Conservation (phyloP, 1,140 invertebrate species). For the Subanguina moxae region DNA sequence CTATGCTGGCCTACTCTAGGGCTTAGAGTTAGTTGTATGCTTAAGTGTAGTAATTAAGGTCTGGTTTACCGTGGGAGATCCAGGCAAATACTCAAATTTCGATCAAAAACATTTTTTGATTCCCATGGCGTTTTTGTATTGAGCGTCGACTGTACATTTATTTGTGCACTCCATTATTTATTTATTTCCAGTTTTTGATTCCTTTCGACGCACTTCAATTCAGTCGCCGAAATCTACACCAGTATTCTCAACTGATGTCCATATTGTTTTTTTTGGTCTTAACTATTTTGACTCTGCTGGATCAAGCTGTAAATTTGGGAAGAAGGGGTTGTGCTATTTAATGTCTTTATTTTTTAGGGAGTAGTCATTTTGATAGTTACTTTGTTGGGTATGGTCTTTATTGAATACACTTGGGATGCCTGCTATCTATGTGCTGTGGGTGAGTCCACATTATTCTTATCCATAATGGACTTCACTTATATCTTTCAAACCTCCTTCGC, state of each 20-base stretch:
- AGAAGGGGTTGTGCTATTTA: background rate
- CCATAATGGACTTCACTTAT: slow-evolving; percentile 8
- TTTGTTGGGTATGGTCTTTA: slow-evolving; percentile 50
- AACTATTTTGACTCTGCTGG: slow-evolving; percentile 32
- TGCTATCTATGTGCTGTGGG: slow-evolving; percentile 51
- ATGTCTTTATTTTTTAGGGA: slow-evolving; percentile 32
- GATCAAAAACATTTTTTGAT: background rate
- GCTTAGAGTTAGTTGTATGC: too few relatives aligned
- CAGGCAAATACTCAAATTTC: too few relatives aligned
- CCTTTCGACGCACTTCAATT: slow-evolving; percentile 31
- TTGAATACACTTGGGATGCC: slow-evolving; percentile 58
- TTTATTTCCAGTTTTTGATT: slow-evolving; percentile 32
- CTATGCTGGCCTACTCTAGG: too few relatives aligned
- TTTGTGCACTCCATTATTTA: too few relatives aligned
- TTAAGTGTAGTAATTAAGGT: too few relatives aligned
- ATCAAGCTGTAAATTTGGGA: slow-evolving; percentile 32
- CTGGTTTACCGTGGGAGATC: too few relatives aligned
- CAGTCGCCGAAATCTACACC: slow-evolving; percentile 44
- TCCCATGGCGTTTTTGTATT: background rate
- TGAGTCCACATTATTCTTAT: slow-evolving; percentile 4
- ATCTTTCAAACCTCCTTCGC: background rate
- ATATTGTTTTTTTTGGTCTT: slow-evolving; percentile 42
- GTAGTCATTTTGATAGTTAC: slow-evolving; percentile 49
- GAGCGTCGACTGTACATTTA: too few relatives aligned
- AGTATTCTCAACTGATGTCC: slow-evolving; percentile 38